These are phyloP conservation scores for Gallinago paraguaiae DNA, from an alignment of 2,113 vertebrate species.

Conservation along the genomic window DNA sequence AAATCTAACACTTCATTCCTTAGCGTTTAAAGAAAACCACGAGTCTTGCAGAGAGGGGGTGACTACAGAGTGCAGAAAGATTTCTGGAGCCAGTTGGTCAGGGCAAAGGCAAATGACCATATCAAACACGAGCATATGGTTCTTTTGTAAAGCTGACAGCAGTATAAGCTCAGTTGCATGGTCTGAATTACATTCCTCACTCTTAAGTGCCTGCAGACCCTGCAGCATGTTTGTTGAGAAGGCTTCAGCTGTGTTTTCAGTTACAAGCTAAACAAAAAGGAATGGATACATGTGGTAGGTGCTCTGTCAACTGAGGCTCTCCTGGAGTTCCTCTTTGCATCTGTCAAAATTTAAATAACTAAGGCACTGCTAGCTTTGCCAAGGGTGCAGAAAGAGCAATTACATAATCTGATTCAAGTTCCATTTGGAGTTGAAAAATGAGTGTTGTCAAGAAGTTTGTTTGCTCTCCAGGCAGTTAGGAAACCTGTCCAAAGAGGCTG, in stretches of 20 bases:
- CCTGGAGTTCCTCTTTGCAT: background rate
- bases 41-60: rapidly evolving
- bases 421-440: background rate
- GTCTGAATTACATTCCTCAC: background rate
- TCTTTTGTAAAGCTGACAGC: background rate
- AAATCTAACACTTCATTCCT: background rate
- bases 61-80: background rate
- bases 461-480: background rate
- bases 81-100: background rate
- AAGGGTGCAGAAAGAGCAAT: background rate
- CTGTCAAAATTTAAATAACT: background rate
- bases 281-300: background rate
- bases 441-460: background rate
- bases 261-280: background rate
- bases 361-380: background rate
- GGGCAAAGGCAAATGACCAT: background rate
- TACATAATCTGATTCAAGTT: background rate
- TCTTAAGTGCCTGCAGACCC: background rate
- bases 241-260: background rate
- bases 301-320: background rate
- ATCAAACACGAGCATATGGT: rapidly evolving
- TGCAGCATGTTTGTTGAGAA: background rate
- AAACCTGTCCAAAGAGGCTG: no score
- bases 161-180: background rate
- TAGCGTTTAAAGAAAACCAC: background rate